These are phyloP conservation scores for rat (Rattus norvegicus) DNA, from an alignment of 2,113 vertebrate species.

Conservation along the genomic window DNA sequence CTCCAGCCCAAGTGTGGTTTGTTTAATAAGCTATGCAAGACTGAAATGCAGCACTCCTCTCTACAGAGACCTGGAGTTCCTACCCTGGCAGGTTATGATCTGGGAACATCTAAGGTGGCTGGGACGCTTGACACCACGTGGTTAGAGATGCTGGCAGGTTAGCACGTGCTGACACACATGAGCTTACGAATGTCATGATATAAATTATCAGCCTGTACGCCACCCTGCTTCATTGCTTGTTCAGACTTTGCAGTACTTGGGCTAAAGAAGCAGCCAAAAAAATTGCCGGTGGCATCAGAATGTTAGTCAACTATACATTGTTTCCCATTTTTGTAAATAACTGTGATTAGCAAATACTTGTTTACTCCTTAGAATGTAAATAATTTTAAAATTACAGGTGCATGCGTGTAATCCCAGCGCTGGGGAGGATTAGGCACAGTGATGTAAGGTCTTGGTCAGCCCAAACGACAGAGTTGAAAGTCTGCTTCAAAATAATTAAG, in stretches of 20 bases:
- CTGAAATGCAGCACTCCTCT: not conserved
- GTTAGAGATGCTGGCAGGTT: not conserved
- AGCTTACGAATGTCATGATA: not conserved
- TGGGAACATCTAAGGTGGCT: not conserved
- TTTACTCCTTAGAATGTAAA: not conserved
- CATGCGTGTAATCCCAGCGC: not conserved
- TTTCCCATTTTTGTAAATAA: not conserved
- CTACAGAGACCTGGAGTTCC: not conserved
- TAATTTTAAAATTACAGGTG: not conserved
- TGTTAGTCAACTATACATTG: not conserved
- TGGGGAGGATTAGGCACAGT: not conserved
- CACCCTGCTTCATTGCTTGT: no score
- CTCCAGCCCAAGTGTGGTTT: no score
- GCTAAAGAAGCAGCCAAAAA: not conserved
- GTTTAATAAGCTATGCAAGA: not conserved
- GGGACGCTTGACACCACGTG: no score
- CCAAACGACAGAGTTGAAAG: not conserved
- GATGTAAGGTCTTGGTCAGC: not conserved
- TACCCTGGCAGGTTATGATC: no score
- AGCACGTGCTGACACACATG: not conserved
- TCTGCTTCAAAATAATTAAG: not conserved
- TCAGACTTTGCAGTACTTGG: no score
- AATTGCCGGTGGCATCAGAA: not conserved
- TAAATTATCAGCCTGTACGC: not conserved
- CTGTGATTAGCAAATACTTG: not conserved